Evolutionary conservation across 2,113 vertebrate genomes (phyloP).

Genomic region (Orycteropus afer): DNA sequence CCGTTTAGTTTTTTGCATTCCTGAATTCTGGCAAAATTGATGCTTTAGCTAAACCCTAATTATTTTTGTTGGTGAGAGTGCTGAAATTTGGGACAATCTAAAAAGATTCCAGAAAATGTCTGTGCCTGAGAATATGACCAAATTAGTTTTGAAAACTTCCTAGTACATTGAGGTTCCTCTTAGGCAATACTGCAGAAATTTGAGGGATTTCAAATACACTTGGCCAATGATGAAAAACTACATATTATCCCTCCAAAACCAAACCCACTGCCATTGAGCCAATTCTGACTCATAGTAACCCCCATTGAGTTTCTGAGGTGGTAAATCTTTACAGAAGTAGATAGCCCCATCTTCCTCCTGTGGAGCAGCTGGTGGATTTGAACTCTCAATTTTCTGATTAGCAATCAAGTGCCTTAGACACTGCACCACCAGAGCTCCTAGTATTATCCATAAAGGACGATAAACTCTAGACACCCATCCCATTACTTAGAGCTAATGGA

Average conservation of each 20-base stretch:
- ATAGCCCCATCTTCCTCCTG: too few relatives aligned
- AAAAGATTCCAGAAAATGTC: neutral
- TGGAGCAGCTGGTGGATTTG: too few relatives aligned
- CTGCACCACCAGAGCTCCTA: too few relatives aligned
- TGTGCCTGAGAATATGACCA: neutral
- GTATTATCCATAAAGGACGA: neutral
- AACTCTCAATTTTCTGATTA: too few relatives aligned
- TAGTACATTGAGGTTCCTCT: neutral
- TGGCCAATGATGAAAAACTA: neutral
- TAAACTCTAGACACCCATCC: neutral
- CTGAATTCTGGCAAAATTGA: neutral
- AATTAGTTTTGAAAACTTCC: neutral
- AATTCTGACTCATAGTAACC: too few relatives aligned
- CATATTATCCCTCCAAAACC: neutral
- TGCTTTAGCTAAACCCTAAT: neutral
- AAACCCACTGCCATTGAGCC: too few relatives aligned
- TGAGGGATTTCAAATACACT: too few relatives aligned
- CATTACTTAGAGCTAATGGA: neutral
- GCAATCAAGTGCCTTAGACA: too few relatives aligned
- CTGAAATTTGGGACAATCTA: neutral
- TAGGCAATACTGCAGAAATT: neutral
- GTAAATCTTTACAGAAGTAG: too few relatives aligned
- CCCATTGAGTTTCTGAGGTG: too few relatives aligned
- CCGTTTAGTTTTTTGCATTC: neutral
- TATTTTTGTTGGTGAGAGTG: neutral